A percentile compares a stretch with the other conserved stretches of the same genome.
phyloP scores from a whole-genome alignment of 2,888 invertebrate species.

The Abrostola triplasia region DNA sequence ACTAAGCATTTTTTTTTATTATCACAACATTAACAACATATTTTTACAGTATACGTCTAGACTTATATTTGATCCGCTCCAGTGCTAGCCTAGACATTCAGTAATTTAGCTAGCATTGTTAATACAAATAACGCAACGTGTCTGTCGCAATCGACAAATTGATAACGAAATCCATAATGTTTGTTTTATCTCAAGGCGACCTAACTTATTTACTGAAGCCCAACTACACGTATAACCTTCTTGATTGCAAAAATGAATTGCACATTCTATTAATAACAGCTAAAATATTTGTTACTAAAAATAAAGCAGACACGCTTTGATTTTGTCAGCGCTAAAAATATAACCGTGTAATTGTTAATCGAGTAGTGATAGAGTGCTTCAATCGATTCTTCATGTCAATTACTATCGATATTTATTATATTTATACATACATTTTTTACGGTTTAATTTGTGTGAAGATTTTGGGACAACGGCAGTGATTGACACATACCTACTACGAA shows the following conservation, averaged over 20 bases:
- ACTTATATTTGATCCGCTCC: no score
- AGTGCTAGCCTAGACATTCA: background rate
- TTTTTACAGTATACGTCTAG: no score
- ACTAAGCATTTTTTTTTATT: no score
- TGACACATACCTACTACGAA: no score
- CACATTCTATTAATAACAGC: slow-evolving; percentile 39
- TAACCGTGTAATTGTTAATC: slow-evolving; percentile 5
- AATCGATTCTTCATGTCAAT: slow-evolving; percentile 25
- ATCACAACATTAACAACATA: no score
- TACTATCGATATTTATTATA: slow-evolving; percentile 1
- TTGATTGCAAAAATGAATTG: slow-evolving; percentile 43
- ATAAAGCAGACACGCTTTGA: slow-evolving; percentile 2
- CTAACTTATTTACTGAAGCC: slow-evolving; percentile 10
- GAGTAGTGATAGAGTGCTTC: background rate
- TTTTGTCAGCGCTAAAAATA: slow-evolving; percentile 14
- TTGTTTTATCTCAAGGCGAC: slow-evolving; percentile 44
- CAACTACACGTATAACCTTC: slow-evolving; percentile 29
- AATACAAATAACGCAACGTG: slow-evolving; percentile 19
- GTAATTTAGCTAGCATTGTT: background rate
- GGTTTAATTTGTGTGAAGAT: no score
- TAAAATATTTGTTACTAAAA: slow-evolving; percentile 20
- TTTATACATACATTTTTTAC: background rate
- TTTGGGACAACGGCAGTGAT: no score
- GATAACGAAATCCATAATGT: slow-evolving; percentile 33
- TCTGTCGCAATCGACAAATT: slow-evolving; percentile 24